These are phyloP conservation scores for Helogale parvula DNA, from an alignment of 2,113 vertebrate species.

Conservation along the genomic window DNA sequence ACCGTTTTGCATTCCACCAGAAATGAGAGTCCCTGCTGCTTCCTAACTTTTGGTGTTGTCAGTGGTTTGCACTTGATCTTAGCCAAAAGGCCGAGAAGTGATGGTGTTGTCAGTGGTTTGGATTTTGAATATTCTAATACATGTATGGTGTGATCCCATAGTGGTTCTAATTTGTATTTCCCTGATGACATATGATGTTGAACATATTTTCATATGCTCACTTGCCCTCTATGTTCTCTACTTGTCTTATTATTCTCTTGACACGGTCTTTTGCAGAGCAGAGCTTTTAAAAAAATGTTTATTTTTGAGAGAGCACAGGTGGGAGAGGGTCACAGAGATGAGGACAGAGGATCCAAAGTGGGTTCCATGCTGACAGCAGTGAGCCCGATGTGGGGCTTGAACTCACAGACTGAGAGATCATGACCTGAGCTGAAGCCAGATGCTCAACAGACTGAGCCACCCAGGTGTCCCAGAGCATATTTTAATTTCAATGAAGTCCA, in stretches of 20 bases:
- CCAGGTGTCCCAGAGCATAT: background rate
- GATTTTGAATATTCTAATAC: background rate
- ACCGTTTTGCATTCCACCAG: background rate
- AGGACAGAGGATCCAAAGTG: too few species aligned
- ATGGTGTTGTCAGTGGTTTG: background rate
- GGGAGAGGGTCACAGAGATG: too few species aligned
- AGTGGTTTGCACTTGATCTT: too few species aligned
- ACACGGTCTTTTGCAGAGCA: background rate
- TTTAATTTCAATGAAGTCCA: background rate
- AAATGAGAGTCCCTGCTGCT: background rate
- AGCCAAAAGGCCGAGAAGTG: too few species aligned
- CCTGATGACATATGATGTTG: background rate
- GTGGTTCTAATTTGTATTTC: background rate
- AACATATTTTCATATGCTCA: background rate
- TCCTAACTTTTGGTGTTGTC: background rate
- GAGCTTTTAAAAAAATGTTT: too few species aligned
- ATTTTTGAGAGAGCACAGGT: too few species aligned
- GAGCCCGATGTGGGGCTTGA: too few species aligned
- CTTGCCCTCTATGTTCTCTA: background rate
- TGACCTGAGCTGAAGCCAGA: too few species aligned
- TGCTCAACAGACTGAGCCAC: too few species aligned
- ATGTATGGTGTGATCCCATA: background rate
- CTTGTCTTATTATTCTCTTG: background rate
- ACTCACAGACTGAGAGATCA: too few species aligned
- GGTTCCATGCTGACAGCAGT: too few species aligned